Evolutionary conservation across 2,113 vertebrate species (phyloP), one percentile per base, ranked within the genome.

Genomic region (Menura novaehollandiae): DNA sequence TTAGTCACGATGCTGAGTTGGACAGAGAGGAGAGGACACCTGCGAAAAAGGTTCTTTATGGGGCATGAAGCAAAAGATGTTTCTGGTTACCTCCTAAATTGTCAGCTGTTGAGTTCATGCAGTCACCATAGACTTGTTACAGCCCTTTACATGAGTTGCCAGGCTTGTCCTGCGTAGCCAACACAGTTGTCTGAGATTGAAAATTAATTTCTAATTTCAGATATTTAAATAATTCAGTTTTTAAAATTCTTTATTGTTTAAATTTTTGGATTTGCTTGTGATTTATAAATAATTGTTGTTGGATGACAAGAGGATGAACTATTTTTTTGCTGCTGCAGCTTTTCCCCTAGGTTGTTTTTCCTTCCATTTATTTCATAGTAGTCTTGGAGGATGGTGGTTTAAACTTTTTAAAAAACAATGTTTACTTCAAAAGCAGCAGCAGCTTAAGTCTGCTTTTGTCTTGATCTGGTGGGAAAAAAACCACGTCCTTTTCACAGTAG

Each of bases 41-140:
- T 76, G 97, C 95, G 91, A 99, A 99, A 97, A 99, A 99, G 99
- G 99, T 99, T 95, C 78, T 88, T 71, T 85, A 22, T 0, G 9
- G 75, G 78, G 47, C 72, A 11, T 10, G 37, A 32, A 64, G 51
- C 37, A 39, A 37, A 82, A 59, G 20, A 24, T 32, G 13, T 53
- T 69, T 41, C 55, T 83, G 78, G 35, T 35, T 68, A 44, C 82
- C 62, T 84, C 43, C 58, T 84, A 24, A 84, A 32, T 51, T 73
- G 39, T 69, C 72, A 43, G 32, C 59, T 51, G 26, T 58, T 77
- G 13, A n/a, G 47, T 74, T 95, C 18, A 4, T 59, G 64, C 35
- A 39, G 37, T 77, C 52, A 37, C 51, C 51, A 11, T 3, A 33
- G 79, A 41, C 27, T 24, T 77, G 14, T 63, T 66, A 53, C 20